These are phyloP conservation scores for Siniperca obscura DNA, from an alignment of 2,797 vertebrate species.

Conservation along the genomic window DNA sequence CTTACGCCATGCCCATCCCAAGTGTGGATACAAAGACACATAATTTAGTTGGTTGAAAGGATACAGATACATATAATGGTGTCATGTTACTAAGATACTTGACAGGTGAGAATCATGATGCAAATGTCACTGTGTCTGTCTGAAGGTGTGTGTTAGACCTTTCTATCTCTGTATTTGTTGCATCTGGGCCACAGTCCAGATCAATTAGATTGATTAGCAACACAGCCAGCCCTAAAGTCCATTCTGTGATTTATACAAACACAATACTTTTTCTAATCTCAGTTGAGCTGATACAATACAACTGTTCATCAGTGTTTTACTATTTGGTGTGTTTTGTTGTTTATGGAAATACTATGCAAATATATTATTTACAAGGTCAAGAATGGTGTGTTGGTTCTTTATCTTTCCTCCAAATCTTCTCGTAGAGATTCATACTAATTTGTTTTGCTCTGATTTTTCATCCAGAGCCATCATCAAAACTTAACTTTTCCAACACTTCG, in stretches of 20 bases:
- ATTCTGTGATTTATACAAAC: background rate
- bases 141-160: background rate
- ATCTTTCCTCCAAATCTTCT: background rate
- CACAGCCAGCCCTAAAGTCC: background rate
- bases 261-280: background rate
- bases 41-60: too few species aligned
- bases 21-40: too few species aligned
- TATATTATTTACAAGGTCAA: background rate
- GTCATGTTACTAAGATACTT: background rate
- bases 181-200: background rate
- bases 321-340: background rate
- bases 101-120: constrained; percentile 7
- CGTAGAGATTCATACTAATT: background rate
- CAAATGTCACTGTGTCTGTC: background rate
- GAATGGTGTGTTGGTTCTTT: background rate
- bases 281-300: background rate
- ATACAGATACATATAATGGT: too few species aligned
- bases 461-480: background rate
- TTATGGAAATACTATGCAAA: background rate
- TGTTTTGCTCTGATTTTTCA: background rate
- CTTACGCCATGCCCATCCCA: too few species aligned
- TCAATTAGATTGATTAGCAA: background rate
- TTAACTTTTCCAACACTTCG: too few species aligned
- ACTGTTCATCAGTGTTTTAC: background rate
- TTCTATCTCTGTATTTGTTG: background rate